Evolutionary conservation across 30 jellyfish, hydroid and myxozoan genomes (phyloP).

Genomic region (Haliclystus octoradiatus): DNA sequence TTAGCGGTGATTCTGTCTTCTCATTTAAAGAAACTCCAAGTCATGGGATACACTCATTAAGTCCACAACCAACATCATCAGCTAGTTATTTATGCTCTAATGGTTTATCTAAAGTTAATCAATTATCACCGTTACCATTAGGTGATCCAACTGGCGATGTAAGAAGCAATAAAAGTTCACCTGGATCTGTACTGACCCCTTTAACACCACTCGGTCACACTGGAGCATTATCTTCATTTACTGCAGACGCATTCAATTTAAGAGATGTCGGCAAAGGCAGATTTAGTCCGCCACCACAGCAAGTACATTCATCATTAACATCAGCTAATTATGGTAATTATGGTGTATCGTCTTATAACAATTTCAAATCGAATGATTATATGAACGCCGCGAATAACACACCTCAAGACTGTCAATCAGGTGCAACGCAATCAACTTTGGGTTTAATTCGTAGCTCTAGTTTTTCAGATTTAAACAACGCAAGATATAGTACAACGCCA

Average conservation of each 20-base stretch:
- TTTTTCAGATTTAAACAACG: neutral
- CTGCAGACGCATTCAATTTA: constrained; percentile 51
- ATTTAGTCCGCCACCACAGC: constrained; percentile 75
- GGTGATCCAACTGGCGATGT: constrained; percentile 55
- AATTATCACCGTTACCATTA: constrained; percentile 75
- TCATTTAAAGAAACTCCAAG: constrained; percentile 20
- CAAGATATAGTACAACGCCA: constrained; percentile 12
- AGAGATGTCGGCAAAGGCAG: constrained; percentile 40
- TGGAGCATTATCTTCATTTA: constrained; percentile 73
- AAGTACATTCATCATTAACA: constrained; percentile 1
- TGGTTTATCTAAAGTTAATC: constrained; percentile 48
- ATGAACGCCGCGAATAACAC: constrained; percentile 27
- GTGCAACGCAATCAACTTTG: neutral
- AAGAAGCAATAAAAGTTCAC: constrained; percentile 88
- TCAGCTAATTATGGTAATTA: constrained; percentile 26
- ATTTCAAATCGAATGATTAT: constrained; percentile 26
- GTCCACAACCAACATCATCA: constrained; percentile 46
- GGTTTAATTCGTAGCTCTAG: neutral
- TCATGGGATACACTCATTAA: constrained; percentile 34
- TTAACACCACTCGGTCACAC: constrained; percentile 91
- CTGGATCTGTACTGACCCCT: constrained; percentile 91
- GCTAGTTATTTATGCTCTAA: constrained; percentile 24
- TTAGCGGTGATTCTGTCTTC: constrained; percentile 32
- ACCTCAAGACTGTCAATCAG: constrained; percentile 1
- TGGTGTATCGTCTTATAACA: constrained; percentile 17